phyloP scores from a whole-genome alignment of 2,113 vertebrate species.

The Rutilus rutilus region DNA sequence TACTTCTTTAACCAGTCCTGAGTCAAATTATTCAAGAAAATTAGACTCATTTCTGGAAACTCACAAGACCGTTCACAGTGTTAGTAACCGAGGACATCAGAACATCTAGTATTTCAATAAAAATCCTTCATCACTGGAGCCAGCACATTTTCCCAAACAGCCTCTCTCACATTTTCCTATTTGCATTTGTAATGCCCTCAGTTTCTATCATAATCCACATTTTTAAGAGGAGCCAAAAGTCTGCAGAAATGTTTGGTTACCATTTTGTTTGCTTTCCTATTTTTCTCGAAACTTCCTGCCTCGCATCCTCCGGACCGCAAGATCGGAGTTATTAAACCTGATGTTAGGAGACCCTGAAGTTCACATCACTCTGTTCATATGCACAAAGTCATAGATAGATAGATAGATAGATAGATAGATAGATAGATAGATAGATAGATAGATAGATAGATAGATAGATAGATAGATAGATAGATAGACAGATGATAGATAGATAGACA shows the following conservation, averaged over 20 bases:
- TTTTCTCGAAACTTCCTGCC: conserved; percentile 64
- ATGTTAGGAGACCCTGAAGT: conserved; percentile 54
- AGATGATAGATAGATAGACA: not conserved
- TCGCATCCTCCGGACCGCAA: conserved; percentile 65
- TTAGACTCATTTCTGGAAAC: not conserved
- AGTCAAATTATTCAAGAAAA: not conserved
- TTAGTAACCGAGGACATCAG: not conserved
- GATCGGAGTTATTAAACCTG: conserved; percentile 73
- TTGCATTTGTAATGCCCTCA: not conserved
- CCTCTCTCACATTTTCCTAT: conserved; percentile 3
- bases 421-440: not conserved
- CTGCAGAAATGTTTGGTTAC: conserved; percentile 60
- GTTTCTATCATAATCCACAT: conserved; percentile 19
- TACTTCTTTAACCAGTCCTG: not conserved
- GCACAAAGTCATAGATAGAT: not conserved
- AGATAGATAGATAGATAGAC: not conserved
- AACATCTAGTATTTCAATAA: not conserved
- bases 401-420: not conserved
- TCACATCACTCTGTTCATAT: not conserved
- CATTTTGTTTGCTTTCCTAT: conserved; percentile 68
- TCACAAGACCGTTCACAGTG: not conserved
- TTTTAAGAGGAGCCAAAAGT: conserved; percentile 50
- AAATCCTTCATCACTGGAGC: not conserved
- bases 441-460: not conserved
- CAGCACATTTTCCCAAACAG: conserved; percentile 7